Evolutionary conservation across 2,888 invertebrate species (phyloP), one percentile per base, ranked within the genome.

Genomic region (Trichogramma dendrolimi): DNA sequence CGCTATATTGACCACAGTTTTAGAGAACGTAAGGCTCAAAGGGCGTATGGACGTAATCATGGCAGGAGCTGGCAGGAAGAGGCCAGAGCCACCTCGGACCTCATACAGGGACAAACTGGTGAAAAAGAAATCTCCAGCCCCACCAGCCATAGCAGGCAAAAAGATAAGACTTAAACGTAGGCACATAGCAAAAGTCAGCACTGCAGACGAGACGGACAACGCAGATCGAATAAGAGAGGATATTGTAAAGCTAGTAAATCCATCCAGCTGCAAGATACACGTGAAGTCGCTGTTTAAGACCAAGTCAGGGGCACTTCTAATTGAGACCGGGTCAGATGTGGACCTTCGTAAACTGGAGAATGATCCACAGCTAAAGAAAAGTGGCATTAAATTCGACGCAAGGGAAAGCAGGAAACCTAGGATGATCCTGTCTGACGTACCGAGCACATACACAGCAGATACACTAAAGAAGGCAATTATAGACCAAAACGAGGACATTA

Each of bases 391-490:
- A 49, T 4, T 4, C 5, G 2, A 7, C 11, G 5, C 51, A 41
- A 4, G 11, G 10, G 14, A 40, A 56, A 27, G n/a, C n/a, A 58
- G 11, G 10, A 38, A 10, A 3, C 48, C 56, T 6, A 48, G 38
- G 11, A 8, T 56, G 6, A 56, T 56, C 4, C n/a, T 56, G 11
- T 48, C 46, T 46, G 56, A 56, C 40, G 47, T 56, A 11, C 56
- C 56, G 11, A 5, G 5, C 48, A 48, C n/a, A 10, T 48, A 48
- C 2, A 48, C n/a, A 7, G 48, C n/a, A n/a, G n/a, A n/a, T n/a
- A n/a, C n/a, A n/a, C n/a, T n/a, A n/a, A n/a, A n/a, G n/a, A n/a
- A n/a, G n/a, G n/a, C n/a, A n/a, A n/a, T n/a, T n/a, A n/a, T n/a
- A n/a, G n/a, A n/a, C n/a, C n/a, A n/a, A n/a, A n/a, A n/a, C n/a